A percentile compares a stretch with the other conserved stretches of the same genome.
phyloP scores from a whole-genome alignment of 2,797 vertebrate species.

The Sebastes steindachneri region DNA sequence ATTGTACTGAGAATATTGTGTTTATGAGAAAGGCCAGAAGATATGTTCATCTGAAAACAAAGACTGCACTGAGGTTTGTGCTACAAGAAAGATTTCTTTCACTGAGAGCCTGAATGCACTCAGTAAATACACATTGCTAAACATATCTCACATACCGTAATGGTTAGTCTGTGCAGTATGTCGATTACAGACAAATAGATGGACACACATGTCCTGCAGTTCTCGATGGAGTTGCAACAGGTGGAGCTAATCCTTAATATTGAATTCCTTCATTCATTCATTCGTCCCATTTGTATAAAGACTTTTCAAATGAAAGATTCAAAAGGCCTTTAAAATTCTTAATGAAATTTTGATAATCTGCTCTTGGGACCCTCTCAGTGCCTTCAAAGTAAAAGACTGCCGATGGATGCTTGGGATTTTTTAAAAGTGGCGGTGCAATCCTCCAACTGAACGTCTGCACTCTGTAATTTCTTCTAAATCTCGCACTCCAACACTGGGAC shows the following conservation, averaged over 20 bases:
- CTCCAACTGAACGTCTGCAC: background rate
- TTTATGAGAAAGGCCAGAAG: background rate
- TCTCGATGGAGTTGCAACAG: background rate
- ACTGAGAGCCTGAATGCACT: background rate
- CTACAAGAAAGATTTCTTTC: background rate
- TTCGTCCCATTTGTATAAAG: background rate
- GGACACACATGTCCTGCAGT: background rate
- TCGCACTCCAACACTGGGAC: background rate
- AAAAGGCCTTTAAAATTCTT: background rate
- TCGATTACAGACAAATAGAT: background rate
- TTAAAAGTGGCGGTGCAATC: background rate
- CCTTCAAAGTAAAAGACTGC: background rate
- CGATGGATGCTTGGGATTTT: background rate
- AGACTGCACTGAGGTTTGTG: background rate
- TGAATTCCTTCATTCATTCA: background rate
- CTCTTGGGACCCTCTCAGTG: background rate
- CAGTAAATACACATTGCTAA: background rate
- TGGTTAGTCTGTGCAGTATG: background rate
- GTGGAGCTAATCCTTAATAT: background rate
- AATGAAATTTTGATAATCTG: background rate
- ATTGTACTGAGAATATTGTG: background rate
- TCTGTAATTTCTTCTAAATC: background rate
- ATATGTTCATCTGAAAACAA: background rate
- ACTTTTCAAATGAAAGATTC: slow-evolving; percentile 11
- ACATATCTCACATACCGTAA: background rate